Percentiles rank a stretch among this genome's conserved stretches.
Conservation (phyloP, 2,888 invertebrate genomes). For the Eurois occulta region DNA sequence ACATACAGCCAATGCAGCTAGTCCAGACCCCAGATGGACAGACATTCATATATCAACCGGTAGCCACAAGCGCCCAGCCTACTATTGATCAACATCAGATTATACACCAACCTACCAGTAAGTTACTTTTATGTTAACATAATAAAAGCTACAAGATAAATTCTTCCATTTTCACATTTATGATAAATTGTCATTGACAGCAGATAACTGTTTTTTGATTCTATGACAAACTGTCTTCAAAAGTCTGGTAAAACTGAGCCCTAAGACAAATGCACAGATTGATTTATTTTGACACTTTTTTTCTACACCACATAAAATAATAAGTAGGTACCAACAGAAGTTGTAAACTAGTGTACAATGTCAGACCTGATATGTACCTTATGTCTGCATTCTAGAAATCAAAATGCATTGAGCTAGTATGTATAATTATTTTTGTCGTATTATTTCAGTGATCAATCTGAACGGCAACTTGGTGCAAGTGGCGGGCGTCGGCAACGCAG, state of each 20-base stretch:
- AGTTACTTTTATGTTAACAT: slow-evolving; percentile 27
- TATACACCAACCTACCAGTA: slow-evolving; percentile 88
- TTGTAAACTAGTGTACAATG: background rate
- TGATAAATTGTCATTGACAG: background rate
- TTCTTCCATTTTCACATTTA: background rate
- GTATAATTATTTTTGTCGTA: background rate
- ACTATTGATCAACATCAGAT: slow-evolving; percentile 87
- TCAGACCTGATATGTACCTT: background rate
- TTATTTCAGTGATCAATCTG: slow-evolving; percentile 92
- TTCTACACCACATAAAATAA: background rate
- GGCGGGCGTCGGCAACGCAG: slow-evolving; percentile 84
- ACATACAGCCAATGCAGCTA: slow-evolving; percentile 96
- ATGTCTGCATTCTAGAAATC: background rate
- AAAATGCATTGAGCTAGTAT: background rate
- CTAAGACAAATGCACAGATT: background rate
- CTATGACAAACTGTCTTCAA: background rate
- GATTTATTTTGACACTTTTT: background rate
- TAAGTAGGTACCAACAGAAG: background rate
- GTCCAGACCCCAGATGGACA: slow-evolving; percentile 98
- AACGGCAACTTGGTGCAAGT: slow-evolving; percentile 95
- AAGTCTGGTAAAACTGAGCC: too few relatives aligned
- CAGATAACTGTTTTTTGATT: background rate
- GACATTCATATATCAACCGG: slow-evolving; percentile 96
- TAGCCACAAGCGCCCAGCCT: slow-evolving; percentile 79
- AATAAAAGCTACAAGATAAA: background rate